These are phyloP conservation scores for Onychomys leucogaster DNA, from an alignment of 2,797 vertebrate species.

Conservation along the genomic window DNA sequence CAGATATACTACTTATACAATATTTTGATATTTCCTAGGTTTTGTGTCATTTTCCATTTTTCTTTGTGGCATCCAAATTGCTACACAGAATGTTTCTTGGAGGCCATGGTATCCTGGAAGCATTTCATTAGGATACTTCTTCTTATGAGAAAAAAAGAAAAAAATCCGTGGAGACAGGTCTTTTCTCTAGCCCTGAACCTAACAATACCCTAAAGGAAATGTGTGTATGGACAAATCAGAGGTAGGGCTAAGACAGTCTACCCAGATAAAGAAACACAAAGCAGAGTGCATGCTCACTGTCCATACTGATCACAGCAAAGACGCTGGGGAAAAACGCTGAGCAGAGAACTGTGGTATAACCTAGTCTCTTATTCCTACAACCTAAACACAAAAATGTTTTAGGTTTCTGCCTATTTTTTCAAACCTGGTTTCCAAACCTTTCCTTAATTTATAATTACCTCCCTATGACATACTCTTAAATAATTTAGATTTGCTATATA, in stretches of 20 bases:
- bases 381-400: not conserved
- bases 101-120: too few relatives aligned
- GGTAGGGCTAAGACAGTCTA: not conserved
- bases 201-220: not conserved
- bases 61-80: not conserved
- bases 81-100: not conserved
- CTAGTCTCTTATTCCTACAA: not conserved
- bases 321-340: accelerated
- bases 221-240: not conserved
- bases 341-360: not conserved
- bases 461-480: not conserved
- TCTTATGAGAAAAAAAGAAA: not conserved
- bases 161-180: not conserved
- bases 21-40: not conserved
- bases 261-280: not conserved
- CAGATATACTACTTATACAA: not conserved
- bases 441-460: not conserved
- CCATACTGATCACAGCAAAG: not conserved
- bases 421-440: not conserved
- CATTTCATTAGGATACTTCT: not conserved
- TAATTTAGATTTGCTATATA: not conserved
- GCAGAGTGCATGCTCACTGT: not conserved
- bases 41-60: not conserved
- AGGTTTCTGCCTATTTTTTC: not conserved
- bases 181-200: not conserved